Conservation (phyloP, 2,888 invertebrate species). For the Drosophila mayaguana region DNA sequence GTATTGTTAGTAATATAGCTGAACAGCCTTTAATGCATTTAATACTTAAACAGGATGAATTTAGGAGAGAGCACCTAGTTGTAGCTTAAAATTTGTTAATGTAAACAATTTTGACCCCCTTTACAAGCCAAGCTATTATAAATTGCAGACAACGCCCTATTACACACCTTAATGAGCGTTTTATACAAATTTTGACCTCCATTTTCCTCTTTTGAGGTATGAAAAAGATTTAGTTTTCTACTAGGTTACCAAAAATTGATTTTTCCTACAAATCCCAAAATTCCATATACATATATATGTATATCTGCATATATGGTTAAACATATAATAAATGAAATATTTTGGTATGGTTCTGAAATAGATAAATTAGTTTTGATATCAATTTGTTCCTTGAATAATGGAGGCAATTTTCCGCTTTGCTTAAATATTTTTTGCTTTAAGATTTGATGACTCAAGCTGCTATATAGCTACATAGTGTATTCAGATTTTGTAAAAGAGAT, state of each 20-base stretch:
- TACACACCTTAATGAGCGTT: neutral
- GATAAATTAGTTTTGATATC: neutral
- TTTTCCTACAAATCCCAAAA: neutral
- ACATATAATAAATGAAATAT: neutral
- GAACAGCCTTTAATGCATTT: no score
- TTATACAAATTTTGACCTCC: neutral
- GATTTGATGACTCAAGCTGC: neutral
- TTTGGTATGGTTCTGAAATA: neutral
- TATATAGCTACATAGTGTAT: neutral
- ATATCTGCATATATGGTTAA: neutral
- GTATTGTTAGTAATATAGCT: no score
- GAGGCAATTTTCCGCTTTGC: neutral
- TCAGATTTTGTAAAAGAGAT: neutral
- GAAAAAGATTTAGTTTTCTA: neutral
- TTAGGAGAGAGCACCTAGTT: no score
- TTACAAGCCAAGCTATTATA: neutral
- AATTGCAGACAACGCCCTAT: slow-evolving; percentile 2
- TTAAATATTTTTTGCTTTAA: neutral
- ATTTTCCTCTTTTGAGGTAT: neutral
- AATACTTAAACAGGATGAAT: no score
- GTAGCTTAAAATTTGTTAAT: neutral
- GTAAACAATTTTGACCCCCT: neutral
- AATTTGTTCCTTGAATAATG: no score
- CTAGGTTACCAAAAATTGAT: neutral
- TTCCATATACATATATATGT: neutral